Evolutionary conservation across 2,113 vertebrate species (phyloP).

Genomic region (Lontra canadensis): DNA sequence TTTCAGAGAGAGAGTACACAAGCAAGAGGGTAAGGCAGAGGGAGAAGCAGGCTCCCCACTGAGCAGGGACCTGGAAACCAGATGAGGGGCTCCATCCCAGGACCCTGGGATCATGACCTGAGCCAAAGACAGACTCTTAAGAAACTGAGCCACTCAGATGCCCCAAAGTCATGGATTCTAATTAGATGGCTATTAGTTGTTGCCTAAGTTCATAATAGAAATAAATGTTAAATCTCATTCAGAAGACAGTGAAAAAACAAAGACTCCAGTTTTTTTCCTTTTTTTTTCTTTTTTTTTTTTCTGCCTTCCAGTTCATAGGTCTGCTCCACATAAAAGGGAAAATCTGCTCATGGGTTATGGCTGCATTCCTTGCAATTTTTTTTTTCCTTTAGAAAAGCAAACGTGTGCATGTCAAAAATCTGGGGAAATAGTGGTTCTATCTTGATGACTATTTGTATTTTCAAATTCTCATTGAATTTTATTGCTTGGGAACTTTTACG

Average conservation of each 20-base stretch:
- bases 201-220: background rate
- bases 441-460: background rate
- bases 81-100: too few relatives aligned
- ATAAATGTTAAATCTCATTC: background rate
- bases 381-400: conserved; percentile 16
- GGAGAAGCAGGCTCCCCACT: too few relatives aligned
- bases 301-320: background rate
- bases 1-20: too few relatives aligned
- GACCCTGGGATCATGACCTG: background rate
- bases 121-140: background rate
- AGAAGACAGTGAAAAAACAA: conserved; percentile 18
- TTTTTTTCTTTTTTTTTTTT: background rate
- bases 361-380: background rate
- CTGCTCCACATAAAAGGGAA: background rate
- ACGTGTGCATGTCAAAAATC: background rate
- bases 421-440: background rate
- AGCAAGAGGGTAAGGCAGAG: too few relatives aligned
- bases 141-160: background rate
- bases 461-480: background rate
- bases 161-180: background rate
- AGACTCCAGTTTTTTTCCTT: background rate
- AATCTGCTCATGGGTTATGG: background rate
- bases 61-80: too few relatives aligned
- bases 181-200: background rate
- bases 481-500: background rate